phyloP scores from a whole-genome alignment of 2,797 vertebrate genomes.

The Odontamblyopus lacepedii region DNA sequence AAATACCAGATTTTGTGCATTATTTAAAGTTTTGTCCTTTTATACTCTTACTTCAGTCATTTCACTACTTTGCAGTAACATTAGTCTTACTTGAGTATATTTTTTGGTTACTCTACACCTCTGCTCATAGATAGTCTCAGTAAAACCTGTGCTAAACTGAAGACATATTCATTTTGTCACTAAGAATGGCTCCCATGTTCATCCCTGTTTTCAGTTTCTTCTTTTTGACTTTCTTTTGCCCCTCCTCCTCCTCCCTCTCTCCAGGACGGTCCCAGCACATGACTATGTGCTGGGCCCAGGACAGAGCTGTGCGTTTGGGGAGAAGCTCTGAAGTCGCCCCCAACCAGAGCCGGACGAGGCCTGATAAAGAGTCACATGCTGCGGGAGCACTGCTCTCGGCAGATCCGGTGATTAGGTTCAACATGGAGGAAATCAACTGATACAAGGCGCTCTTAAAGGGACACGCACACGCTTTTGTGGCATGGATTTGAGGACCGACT shows the following conservation, averaged over 20 bases:
- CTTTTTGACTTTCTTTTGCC: constrained; percentile 50
- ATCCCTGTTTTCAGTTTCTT: background rate
- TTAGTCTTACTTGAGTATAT: too few relatives aligned
- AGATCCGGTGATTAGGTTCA: constrained; percentile 72
- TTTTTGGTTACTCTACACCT: too few relatives aligned
- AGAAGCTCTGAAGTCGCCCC: constrained; percentile 61
- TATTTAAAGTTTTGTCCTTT: too few relatives aligned
- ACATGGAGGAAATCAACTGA: constrained; percentile 58
- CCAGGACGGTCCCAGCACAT: constrained; percentile 69
- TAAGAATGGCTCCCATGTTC: background rate
- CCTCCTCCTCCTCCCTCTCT: constrained; percentile 61
- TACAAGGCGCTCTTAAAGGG: constrained; percentile 29
- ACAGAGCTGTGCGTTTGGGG: constrained; percentile 45
- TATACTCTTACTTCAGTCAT: too few relatives aligned
- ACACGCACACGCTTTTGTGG: background rate
- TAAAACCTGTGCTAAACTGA: too few relatives aligned
- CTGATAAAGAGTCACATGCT: constrained; percentile 78
- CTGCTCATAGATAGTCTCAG: too few relatives aligned
- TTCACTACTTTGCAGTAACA: too few relatives aligned
- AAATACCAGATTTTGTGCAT: too few relatives aligned
- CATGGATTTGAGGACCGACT: background rate
- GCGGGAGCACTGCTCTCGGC: constrained; percentile 65
- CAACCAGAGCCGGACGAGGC: constrained; percentile 61
- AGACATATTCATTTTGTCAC: too few relatives aligned
- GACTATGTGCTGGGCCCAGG: constrained; percentile 65